Evolutionary conservation across 1,140 invertebrate species (phyloP), one percentile per base, ranked within the genome.

Genomic region (Eciton burchellii): DNA sequence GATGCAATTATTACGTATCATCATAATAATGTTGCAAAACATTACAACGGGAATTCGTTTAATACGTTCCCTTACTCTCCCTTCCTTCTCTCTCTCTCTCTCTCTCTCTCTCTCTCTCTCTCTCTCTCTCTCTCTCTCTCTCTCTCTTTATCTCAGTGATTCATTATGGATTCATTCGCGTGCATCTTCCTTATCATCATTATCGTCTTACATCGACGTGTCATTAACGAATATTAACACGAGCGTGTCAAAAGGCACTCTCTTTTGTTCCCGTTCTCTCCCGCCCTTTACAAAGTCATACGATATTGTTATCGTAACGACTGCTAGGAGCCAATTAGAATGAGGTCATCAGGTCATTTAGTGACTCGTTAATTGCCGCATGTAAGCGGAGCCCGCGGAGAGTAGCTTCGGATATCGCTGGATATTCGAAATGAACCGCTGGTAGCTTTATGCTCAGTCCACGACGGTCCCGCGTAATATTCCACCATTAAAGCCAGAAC

Each of bases 401-500:
- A 59, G 24, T 45, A 43, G n/a, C 9, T 16, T 9, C 24, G 56
- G 14, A 45, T 73, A 26, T 65, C 49, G 45, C 29, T 5, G 52
- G 70, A 83, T 63, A 82, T 24, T 60, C 26, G 21, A 1, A 77
- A 66, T 63, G 21, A 82, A 63, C 57, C 63, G 35, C 59, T 45
- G 47, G 26, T 16, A 52, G 68, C 68, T 83, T 84, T 74, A 72
- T 63, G 66, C 63, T 62, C 26, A 26, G 3, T 41, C 59, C 24
- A 57, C 74, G 47, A n/a, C 49, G 43, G 54, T 54, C 43, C 14
- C 59, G 43, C 29, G 57, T 59, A 66, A 83, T 87, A 83, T 83
- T 85, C 66, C 41, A 14, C 56, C 26, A 47, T 47, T 79, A 72
- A 87, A 84, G 11, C 83, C 68, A 26, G 9, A 52, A 29, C 19